phyloP scores from a whole-genome alignment of 2,888 invertebrate genomes.

The Allolobophora icterica region DNA sequence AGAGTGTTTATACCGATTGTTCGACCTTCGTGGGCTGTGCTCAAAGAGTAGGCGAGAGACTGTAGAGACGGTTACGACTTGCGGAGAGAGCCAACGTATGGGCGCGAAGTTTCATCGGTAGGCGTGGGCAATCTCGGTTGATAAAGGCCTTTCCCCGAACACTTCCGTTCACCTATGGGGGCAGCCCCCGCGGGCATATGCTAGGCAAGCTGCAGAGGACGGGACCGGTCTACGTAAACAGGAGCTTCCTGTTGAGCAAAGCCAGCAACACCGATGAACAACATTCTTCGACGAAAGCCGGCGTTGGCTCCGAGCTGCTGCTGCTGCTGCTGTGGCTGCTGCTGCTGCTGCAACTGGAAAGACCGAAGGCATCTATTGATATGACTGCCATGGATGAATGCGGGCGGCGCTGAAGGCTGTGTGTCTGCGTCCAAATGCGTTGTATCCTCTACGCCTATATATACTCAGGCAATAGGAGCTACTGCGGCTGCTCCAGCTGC shows the following conservation, averaged over 20 bases:
- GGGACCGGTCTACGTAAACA: neutral
- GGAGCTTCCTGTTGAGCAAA: neutral
- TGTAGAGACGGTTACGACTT: neutral
- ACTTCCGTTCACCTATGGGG: neutral
- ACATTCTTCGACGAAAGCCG: slow-evolving; percentile 17
- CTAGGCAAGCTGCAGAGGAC: neutral
- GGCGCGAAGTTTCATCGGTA: neutral
- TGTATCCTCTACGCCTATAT: neutral
- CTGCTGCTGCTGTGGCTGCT: neutral
- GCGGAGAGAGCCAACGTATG: neutral
- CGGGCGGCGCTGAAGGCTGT: neutral
- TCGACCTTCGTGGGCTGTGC: neutral
- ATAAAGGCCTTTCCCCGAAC: neutral
- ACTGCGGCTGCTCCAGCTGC: neutral
- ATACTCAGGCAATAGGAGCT: neutral
- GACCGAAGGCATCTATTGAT: too few species aligned
- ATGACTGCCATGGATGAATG: neutral
- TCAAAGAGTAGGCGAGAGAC: neutral
- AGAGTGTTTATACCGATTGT: slow-evolving; percentile 9
- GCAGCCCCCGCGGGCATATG: neutral
- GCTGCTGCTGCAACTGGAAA: neutral
- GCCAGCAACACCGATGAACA: slow-evolving; percentile 11
- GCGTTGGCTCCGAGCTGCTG: neutral
- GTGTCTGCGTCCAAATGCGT: neutral
- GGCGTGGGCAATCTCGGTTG: neutral